Evolutionary conservation across 2,113 vertebrate species (phyloP).

Genomic region (Mungos mungo): DNA sequence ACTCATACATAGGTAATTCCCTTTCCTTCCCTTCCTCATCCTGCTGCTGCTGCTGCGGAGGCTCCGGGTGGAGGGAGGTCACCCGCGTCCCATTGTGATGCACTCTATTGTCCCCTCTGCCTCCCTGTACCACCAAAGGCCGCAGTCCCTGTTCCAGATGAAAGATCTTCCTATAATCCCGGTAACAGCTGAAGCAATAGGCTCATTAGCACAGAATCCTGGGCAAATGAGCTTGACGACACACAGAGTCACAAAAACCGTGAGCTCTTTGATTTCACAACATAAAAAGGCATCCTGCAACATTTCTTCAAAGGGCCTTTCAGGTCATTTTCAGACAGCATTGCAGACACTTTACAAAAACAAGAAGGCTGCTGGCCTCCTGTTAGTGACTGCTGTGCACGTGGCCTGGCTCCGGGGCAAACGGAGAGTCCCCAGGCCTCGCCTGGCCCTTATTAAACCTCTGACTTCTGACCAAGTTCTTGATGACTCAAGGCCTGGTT

Average conservation of each 20-base stretch:
- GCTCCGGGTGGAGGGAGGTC: neutral
- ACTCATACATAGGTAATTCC: slow-evolving; percentile 25
- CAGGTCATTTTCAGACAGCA: neutral
- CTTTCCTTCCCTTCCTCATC: neutral
- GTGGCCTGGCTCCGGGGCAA: neutral
- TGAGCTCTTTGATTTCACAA: neutral
- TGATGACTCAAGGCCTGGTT: neutral
- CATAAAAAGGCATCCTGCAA: neutral
- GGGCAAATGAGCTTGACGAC: neutral
- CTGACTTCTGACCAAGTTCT: neutral
- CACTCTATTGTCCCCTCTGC: neutral
- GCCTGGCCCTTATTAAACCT: neutral
- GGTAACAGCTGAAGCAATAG: neutral
- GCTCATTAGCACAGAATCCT: slow-evolving; percentile 23
- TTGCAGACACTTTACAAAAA: neutral
- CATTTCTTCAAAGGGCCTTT: slow-evolving; percentile 2
- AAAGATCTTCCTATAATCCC: neutral
- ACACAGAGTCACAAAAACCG: neutral
- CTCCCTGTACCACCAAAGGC: neutral
- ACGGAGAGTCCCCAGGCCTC: neutral
- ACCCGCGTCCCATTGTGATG: neutral
- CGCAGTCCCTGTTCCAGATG: neutral
- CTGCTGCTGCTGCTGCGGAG: neutral
- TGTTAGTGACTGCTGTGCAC: neutral
- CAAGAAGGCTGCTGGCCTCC: neutral